phyloP scores from a whole-genome alignment of 2,888 invertebrate genomes.

The Andrena dorsata region DNA sequence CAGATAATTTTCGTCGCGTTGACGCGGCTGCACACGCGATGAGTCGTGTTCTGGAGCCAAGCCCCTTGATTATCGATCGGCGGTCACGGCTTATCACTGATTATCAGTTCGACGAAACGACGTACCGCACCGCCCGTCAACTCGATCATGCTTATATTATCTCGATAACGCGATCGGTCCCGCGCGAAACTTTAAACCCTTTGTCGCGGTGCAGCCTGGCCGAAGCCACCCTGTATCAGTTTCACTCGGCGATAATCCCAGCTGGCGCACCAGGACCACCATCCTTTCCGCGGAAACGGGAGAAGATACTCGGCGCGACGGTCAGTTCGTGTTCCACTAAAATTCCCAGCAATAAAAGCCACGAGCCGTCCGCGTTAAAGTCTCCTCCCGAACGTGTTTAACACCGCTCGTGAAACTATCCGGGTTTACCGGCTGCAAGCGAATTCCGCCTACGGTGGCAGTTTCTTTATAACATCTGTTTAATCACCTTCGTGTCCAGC shows the following conservation, averaged over 20 bases:
- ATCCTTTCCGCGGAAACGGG: not conserved
- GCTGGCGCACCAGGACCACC: not conserved
- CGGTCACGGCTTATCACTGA: constrained; percentile 61
- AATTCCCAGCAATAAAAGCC: constrained; percentile 14
- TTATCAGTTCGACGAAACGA: constrained; percentile 58
- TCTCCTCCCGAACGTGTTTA: not conserved
- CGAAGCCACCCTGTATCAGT: not conserved
- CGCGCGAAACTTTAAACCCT: constrained; percentile 40
- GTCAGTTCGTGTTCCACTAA: not conserved
- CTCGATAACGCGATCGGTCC: constrained; percentile 55
- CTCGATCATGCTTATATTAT: constrained; percentile 57
- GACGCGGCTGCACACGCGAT: constrained; percentile 47
- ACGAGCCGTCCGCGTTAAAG: not conserved
- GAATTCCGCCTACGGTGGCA: not conserved
- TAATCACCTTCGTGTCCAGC: not conserved
- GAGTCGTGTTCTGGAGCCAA: constrained; percentile 58
- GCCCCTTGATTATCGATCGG: constrained; percentile 68
- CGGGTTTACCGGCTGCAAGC: not conserved
- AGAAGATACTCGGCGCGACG: not conserved
- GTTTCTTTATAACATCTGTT: not conserved
- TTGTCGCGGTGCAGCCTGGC: not conserved
- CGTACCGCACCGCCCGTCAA: constrained; percentile 42
- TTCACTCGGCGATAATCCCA: not conserved
- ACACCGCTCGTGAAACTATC: not conserved
- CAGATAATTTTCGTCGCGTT: constrained; percentile 42